phyloP scores from a whole-genome alignment of 2,888 invertebrate genomes.

The Drosophila austrosaltans region DNA sequence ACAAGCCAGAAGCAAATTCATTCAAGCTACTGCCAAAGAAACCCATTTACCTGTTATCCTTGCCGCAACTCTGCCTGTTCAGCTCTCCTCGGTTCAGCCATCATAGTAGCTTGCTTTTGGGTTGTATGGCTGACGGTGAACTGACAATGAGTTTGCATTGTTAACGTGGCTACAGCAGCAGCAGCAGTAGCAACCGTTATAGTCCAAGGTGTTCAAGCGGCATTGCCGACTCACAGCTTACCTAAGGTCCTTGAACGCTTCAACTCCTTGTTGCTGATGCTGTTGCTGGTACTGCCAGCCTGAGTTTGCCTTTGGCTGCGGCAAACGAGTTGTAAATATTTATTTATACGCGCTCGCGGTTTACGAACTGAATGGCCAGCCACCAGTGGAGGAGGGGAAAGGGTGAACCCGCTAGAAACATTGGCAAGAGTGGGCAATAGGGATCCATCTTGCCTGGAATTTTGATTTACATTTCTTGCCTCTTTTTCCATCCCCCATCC shows the following conservation, averaged over 20 bases:
- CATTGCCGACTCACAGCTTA: slow-evolving; percentile 34
- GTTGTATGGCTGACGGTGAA: slow-evolving; percentile 16
- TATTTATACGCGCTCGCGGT: slow-evolving; percentile 77
- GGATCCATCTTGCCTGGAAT: slow-evolving; percentile 54
- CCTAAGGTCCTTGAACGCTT: slow-evolving; percentile 70
- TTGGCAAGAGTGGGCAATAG: neutral
- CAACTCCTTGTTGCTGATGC: slow-evolving; percentile 56
- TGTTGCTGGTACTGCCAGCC: slow-evolving; percentile 31
- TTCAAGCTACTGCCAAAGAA: slow-evolving; percentile 38
- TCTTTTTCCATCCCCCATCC: slow-evolving; percentile 22
- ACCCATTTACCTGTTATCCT: slow-evolving; percentile 12
- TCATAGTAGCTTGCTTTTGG: slow-evolving; percentile 16
- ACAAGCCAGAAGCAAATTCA: slow-evolving; percentile 43
- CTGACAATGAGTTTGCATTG: slow-evolving; percentile 79
- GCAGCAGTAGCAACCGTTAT: slow-evolving; percentile 54
- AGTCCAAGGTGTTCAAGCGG: slow-evolving; percentile 51
- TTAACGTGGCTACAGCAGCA: slow-evolving; percentile 63
- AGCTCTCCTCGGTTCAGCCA: slow-evolving; percentile 1
- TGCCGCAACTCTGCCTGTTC: slow-evolving; percentile 5
- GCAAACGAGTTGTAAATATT: slow-evolving; percentile 79
- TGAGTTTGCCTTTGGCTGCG: slow-evolving; percentile 74
- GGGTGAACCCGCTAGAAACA: neutral
- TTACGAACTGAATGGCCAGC: slow-evolving; percentile 54
- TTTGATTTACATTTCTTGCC: slow-evolving; percentile 73
- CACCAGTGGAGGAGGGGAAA: neutral